phyloP scores from a whole-genome alignment of 2,113 vertebrate genomes.

The Odocoileus hemionus region DNA sequence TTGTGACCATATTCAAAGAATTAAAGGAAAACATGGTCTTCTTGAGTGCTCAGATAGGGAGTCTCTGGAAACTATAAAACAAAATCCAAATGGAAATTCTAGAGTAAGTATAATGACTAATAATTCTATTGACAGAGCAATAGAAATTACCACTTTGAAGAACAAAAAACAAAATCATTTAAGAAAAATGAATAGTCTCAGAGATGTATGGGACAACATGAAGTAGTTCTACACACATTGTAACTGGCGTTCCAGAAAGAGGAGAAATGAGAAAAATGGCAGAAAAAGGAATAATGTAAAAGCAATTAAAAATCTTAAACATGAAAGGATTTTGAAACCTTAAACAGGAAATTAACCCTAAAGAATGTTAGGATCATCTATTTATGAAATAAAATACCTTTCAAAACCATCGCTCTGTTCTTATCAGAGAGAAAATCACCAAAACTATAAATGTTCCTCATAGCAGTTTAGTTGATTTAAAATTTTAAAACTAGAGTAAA shows the following conservation, averaged over 20 bases:
- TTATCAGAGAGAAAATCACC: background rate
- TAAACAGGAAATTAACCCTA: background rate
- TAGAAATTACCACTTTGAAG: background rate
- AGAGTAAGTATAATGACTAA: background rate
- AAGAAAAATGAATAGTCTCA: background rate
- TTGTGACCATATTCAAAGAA: background rate
- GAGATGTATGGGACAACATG: background rate
- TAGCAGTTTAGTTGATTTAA: background rate
- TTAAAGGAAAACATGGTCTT: background rate
- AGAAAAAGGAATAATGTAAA: background rate
- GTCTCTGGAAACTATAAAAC: background rate
- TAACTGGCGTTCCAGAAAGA: background rate
- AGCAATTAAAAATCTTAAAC: slow-evolving; percentile 7
- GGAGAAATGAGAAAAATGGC: background rate
- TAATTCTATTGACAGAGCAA: background rate
- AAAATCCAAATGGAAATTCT: background rate
- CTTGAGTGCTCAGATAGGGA: background rate
- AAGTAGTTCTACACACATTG: background rate
- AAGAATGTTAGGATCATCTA: background rate
- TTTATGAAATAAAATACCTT: background rate
- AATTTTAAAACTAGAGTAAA: background rate
- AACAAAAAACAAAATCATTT: background rate
- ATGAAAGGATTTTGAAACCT: background rate
- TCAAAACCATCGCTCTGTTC: background rate
- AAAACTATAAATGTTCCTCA: background rate